phyloP scores from a whole-genome alignment of 2,113 vertebrate genomes.

The Cavia porcellus region DNA sequence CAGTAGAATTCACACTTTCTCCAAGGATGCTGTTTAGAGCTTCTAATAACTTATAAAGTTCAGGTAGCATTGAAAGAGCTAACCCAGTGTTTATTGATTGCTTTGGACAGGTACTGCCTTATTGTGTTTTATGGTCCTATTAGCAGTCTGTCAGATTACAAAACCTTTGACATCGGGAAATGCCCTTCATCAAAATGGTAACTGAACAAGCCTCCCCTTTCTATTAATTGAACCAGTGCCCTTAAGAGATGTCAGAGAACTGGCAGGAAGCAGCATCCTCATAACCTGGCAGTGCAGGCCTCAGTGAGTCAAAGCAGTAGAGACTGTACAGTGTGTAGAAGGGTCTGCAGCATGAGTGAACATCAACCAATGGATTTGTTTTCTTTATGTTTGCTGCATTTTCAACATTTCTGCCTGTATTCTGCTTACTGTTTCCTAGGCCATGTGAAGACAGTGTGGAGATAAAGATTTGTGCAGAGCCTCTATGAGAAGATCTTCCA shows the following conservation, averaged over 20 bases:
- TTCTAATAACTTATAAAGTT: neutral
- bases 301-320: neutral
- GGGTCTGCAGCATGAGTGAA: neutral
- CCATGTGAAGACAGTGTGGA: conserved; percentile 97
- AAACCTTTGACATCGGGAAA: neutral
- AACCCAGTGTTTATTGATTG: neutral
- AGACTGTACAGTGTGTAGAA: neutral
- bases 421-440: conserved; percentile 86
- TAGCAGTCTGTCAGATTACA: neutral
- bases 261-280: neutral
- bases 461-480: conserved; percentile 95
- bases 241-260: neutral
- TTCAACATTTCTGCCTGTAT: conserved; percentile 11
- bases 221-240: neutral
- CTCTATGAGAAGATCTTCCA: conserved; percentile 95
- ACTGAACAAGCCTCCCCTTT: neutral
- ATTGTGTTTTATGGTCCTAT: neutral
- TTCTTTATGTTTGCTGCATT: neutral
- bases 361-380: too few relatives aligned
- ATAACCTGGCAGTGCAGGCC: neutral
- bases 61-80: neutral
- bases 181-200: neutral
- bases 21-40: neutral
- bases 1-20: neutral
- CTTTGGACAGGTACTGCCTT: neutral